Conservation (phyloP, 2,888 invertebrate genomes). For the Pyrocoelia pectoralis region DNA sequence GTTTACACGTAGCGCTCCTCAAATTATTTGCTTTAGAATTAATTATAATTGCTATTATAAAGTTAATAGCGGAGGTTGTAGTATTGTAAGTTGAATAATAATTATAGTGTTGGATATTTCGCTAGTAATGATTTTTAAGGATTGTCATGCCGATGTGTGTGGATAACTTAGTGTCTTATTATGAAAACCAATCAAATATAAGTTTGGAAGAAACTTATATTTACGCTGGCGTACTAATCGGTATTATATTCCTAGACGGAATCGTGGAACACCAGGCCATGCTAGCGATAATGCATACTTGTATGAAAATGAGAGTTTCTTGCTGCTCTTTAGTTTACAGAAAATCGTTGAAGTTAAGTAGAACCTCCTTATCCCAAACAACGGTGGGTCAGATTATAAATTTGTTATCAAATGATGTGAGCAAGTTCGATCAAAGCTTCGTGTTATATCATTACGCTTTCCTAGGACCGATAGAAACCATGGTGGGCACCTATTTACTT, state of each 20-base stretch:
- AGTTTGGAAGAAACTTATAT: constrained; percentile 70
- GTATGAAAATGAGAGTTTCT: constrained; percentile 85
- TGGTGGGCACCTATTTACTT: constrained; percentile 66
- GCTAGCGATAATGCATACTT: constrained; percentile 83
- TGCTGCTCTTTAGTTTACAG: constrained; percentile 85
- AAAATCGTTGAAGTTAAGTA: constrained; percentile 64
- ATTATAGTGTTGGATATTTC: background rate
- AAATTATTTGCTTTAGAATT: constrained; percentile 51
- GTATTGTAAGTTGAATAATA: constrained; percentile 37
- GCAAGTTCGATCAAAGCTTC: constrained; percentile 86
- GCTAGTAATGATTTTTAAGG: constrained; percentile 43
- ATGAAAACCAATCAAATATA: constrained; percentile 58
- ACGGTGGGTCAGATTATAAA: constrained; percentile 63
- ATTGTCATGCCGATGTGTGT: constrained; percentile 62
- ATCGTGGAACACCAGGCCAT: constrained; percentile 76
- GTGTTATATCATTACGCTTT: constrained; percentile 88
- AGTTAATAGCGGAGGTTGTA: constrained; percentile 51
- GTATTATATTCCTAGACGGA: constrained; percentile 48
- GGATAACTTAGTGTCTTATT: constrained; percentile 70
- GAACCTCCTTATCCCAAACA: constrained; percentile 67
- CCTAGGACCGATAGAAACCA: constrained; percentile 71
- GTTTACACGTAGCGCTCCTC: constrained; percentile 51
- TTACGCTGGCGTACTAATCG: constrained; percentile 76
- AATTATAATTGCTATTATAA: constrained; percentile 48
- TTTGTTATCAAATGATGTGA: constrained; percentile 72